Percentiles rank a stretch among this genome's conserved stretches.
Conservation (phyloP, 2,888 invertebrate species). For the Timandra comae region DNA sequence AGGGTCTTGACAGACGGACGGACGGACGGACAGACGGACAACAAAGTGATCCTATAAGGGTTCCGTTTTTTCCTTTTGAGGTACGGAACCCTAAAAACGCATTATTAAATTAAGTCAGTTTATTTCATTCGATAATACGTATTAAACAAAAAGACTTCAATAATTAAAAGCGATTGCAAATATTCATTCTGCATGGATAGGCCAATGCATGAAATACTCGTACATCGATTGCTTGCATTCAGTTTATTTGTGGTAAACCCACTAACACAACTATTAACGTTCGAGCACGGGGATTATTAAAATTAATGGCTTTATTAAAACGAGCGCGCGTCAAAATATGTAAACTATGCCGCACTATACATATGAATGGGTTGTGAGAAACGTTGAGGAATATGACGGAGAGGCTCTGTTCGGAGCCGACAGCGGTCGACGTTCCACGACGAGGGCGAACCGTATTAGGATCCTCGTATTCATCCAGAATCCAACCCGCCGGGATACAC, state of each 20-base stretch:
- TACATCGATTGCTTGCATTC: constrained; percentile 22
- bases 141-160: too few species aligned
- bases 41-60: too few species aligned
- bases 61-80: too few species aligned
- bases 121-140: too few species aligned
- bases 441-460: constrained; percentile 45
- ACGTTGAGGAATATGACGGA: constrained; percentile 54
- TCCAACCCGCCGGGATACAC: constrained; percentile 45
- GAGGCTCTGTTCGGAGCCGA: constrained; percentile 51
- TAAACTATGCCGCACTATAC: constrained; percentile 58
- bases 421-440: constrained; percentile 50
- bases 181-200: constrained; percentile 19
- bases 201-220: constrained; percentile 20
- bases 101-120: too few species aligned
- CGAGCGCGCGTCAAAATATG: constrained; percentile 52
- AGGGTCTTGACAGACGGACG: too few species aligned
- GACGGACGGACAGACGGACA: too few species aligned
- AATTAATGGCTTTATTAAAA: constrained; percentile 60
- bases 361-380: constrained; percentile 42
- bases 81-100: too few species aligned
- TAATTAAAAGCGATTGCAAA: constrained; percentile 6
- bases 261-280: constrained; percentile 31
- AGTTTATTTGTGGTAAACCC: constrained; percentile 19
- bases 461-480: constrained; percentile 46
- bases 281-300: constrained; percentile 44